Conservation (phyloP, 2,888 invertebrate genomes). For the Mythimna albipuncta region DNA sequence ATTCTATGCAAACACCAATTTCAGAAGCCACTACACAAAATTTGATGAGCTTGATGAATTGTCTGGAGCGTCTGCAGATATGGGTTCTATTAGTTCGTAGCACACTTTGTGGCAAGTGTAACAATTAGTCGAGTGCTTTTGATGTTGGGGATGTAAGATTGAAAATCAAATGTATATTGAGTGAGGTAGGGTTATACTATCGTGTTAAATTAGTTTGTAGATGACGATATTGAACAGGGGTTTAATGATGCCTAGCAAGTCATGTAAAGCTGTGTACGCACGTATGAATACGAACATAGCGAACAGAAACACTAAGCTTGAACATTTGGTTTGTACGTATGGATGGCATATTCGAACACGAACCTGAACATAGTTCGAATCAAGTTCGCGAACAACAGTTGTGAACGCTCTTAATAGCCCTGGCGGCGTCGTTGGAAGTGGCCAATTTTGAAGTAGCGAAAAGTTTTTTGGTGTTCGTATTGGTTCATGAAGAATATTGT, state of each 20-base stretch:
- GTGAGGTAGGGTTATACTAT: slow-evolving; percentile 4
- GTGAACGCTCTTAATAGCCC: no score
- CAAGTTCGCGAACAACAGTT: no score
- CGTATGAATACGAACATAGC: no score
- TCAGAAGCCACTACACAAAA: slow-evolving; percentile 33
- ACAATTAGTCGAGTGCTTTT: slow-evolving; percentile 44
- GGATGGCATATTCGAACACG: no score
- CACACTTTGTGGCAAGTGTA: slow-evolving; percentile 37
- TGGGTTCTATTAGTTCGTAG: slow-evolving; percentile 39
- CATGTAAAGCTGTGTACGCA: not conserved
- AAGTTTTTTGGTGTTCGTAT: no score
- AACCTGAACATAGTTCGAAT: no score
- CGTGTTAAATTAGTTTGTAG: not conserved
- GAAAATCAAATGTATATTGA: slow-evolving; percentile 32
- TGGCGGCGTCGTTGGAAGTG: no score
- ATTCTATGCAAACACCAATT: slow-evolving; percentile 23
- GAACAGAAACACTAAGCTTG: no score
- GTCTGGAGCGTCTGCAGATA: slow-evolving; percentile 36
- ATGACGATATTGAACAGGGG: not conserved
- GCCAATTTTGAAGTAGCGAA: no score
- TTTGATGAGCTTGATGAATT: slow-evolving; percentile 53
- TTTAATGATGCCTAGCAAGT: not conserved
- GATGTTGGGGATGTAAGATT: slow-evolving; percentile 36
- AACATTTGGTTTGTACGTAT: no score
- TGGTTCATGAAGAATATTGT: no score